Evolutionary conservation across 2,888 invertebrate species (phyloP).

Genomic region (Thereva nobilitata): DNA sequence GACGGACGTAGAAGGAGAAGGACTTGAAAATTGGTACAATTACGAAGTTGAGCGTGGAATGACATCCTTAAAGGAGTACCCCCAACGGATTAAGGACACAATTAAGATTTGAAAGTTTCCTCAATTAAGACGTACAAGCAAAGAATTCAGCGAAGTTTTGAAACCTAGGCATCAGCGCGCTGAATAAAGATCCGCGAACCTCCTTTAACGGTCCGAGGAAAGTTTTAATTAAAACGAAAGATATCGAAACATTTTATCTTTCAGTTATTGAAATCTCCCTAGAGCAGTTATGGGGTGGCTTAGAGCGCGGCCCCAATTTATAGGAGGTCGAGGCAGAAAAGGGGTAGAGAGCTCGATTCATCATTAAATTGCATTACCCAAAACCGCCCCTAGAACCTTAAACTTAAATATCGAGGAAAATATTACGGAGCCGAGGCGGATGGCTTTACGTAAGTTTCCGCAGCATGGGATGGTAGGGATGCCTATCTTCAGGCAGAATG

Average conservation of each 20-base stretch:
- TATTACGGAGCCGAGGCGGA: slow-evolving; percentile 5
- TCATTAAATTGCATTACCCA: slow-evolving; percentile 38
- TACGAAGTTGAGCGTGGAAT: slow-evolving; percentile 12
- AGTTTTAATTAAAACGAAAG: slow-evolving; percentile 37
- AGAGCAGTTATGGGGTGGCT: background rate
- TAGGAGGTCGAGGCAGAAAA: background rate
- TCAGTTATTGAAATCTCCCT: slow-evolving; percentile 28
- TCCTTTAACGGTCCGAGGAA: slow-evolving; percentile 20
- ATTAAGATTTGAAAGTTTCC: slow-evolving; percentile 26
- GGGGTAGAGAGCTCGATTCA: slow-evolving; percentile 24
- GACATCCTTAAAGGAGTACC: slow-evolving; percentile 15
- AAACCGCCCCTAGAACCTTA: background rate
- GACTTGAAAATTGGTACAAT: slow-evolving; percentile 18
- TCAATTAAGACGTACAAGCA: slow-evolving; percentile 25
- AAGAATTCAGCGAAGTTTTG: slow-evolving; percentile 6
- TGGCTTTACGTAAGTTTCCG: too few relatives aligned
- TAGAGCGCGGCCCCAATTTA: too few relatives aligned
- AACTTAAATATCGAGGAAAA: slow-evolving; percentile 6
- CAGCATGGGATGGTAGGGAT: too few relatives aligned
- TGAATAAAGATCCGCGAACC: slow-evolving; percentile 9
- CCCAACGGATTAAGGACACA: slow-evolving; percentile 27
- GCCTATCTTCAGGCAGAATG: too few relatives aligned
- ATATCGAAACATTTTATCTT: slow-evolving; percentile 38
- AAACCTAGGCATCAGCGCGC: slow-evolving; percentile 2
- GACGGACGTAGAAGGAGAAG: background rate